Base-by-base conservation (phyloP, 1,140 invertebrate genomes). In the Mycetomoellerius zeteki region DNA sequence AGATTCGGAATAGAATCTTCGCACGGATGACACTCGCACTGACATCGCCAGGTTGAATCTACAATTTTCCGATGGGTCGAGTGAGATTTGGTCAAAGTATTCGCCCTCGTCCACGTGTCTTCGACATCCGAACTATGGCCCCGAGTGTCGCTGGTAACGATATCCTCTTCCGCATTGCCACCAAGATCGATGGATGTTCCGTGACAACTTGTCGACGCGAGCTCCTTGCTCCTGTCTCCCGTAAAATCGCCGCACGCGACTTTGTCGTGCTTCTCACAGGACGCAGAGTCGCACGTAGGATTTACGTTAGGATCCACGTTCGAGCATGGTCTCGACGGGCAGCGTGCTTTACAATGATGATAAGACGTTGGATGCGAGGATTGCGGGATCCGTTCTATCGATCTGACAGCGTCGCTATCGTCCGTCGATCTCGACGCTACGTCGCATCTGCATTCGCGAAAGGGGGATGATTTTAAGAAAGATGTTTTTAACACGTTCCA, bases 221-320 rank as follows among this genome's bases (percentile, higher is more conserved):
- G 52, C 21, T 56, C 65, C 76, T 81, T 47, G 75, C 87, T 75
- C 33, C 24, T 77, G 33, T 89, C 80, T n/a, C 56, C 88, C 16
- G 30, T 71, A 43, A 85, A 64, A 14, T 65, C 50, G 33, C 56
- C 80, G 52, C 50, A 37, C 37, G 73, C 88, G 60, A 85, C 50
- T 30, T 77, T 85, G 24, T 87, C 65, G 19, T 50, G 56, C 10
- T 50, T 78, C 24, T 86, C 64, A 24, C 33, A 30, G 19, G 62
- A 21, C 30, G 43, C 47, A 2, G 47, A 81, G 8, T 64, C 64
- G 71, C 76, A 65, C 8, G 65, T 21, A 60, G 85, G 88, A 88
- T 90, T 85, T 62, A 76, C 75, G 16, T 16, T 50, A 0, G 80
- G 52, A 76, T 81, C 89, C 52, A 81, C 71, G 67, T 81, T 90